Percentiles rank a stretch among this genome's conserved stretches.
Conservation (phyloP, 2,888 invertebrate genomes). For the Himalopsyche japonica region DNA sequence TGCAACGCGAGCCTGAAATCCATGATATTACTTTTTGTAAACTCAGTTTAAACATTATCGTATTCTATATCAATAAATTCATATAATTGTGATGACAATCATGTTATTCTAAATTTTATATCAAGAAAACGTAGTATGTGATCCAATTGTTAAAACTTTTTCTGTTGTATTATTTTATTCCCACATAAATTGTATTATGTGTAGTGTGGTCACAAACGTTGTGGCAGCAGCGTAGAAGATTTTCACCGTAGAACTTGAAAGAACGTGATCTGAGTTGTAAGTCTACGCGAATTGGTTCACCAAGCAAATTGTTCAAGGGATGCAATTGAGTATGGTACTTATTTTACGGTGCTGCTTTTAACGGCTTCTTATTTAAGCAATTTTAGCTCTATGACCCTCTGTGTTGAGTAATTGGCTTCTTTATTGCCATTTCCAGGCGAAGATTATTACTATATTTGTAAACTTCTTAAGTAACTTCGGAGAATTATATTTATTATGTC, state of each 20-base stretch:
- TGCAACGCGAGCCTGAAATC: too few relatives aligned
- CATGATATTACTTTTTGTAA: too few relatives aligned
- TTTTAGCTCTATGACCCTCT: background rate
- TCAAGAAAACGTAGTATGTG: background rate
- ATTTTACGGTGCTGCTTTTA: background rate
- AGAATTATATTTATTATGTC: background rate
- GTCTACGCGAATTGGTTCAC: background rate
- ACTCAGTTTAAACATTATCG: too few relatives aligned
- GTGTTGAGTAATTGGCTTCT: background rate
- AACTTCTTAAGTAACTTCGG: background rate
- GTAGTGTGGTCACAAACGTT: background rate
- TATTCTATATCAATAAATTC: too few relatives aligned
- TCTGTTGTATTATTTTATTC: background rate
- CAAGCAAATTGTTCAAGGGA: background rate
- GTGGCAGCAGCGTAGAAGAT: background rate
- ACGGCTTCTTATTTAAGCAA: background rate
- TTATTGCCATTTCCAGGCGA: background rate
- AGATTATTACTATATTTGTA: background rate
- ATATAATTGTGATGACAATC: too few relatives aligned
- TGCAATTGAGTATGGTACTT: background rate
- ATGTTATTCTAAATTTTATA: background rate
- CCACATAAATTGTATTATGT: background rate
- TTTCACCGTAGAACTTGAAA: background rate
- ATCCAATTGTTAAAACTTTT: too few relatives aligned
- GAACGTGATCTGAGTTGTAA: background rate